phyloP scores from a whole-genome alignment of 2,113 vertebrate genomes.

The Salminus brasiliensis region DNA sequence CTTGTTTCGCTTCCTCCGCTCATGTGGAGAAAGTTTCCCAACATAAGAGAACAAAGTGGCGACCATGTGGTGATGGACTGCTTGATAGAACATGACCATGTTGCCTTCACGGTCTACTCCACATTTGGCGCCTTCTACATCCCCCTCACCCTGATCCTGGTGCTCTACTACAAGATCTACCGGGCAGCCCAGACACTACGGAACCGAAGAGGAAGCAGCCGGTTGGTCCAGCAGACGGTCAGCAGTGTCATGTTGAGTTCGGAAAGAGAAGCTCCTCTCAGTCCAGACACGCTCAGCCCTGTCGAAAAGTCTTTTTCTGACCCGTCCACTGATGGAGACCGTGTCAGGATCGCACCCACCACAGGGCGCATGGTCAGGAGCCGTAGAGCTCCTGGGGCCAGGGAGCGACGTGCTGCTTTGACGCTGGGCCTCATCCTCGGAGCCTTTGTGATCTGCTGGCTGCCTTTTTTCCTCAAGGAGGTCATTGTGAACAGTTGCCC shows the following conservation, averaged over 20 bases:
- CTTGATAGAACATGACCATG: conserved; percentile 84
- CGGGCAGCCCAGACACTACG: conserved; percentile 82
- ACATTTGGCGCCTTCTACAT: conserved; percentile 89
- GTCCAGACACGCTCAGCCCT: conserved; percentile 69
- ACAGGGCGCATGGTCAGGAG: conserved; percentile 74
- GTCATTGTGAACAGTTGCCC: conserved; percentile 83
- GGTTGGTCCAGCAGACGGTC: conserved; percentile 75
- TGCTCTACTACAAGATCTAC: conserved; percentile 90
- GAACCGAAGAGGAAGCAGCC: conserved; percentile 79
- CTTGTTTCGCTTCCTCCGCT: conserved; percentile 85
- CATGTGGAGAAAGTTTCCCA: conserved; percentile 75
- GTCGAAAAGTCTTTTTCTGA: conserved; percentile 81
- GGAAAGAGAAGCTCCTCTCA: conserved; percentile 71
- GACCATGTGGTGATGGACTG: conserved; percentile 75
- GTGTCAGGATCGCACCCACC: conserved; percentile 65
- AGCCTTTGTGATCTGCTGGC: conserved; percentile 76
- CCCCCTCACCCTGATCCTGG: conserved; percentile 81
- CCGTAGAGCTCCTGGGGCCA: conserved; percentile 79
- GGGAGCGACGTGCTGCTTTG: conserved; percentile 83
- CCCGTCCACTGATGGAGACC: conserved; percentile 78
- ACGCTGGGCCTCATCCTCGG: conserved; percentile 84
- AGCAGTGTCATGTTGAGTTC: conserved; percentile 76
- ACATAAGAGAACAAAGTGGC: neutral
- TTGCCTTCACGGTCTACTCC: conserved; percentile 83
- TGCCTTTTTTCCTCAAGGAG: conserved; percentile 82